phyloP scores from a whole-genome alignment of 1,140 invertebrate species.

The Gryon sp. region DNA sequence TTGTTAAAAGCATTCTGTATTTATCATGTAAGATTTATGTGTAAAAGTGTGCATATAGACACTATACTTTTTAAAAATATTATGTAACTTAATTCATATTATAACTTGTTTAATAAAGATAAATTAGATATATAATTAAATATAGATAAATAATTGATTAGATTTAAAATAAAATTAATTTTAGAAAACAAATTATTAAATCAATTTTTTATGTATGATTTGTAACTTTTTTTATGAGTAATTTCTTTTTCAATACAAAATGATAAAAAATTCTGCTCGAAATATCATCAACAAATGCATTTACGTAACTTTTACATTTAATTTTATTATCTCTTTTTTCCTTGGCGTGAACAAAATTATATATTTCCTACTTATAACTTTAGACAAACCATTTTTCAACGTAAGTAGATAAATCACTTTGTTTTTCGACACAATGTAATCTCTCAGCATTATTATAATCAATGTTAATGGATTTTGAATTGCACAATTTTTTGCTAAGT shows the following conservation, averaged over 20 bases:
- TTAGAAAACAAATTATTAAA: too few relatives aligned
- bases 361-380: too few relatives aligned
- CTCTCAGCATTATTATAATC: constrained; percentile 26
- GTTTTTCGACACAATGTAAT: constrained; percentile 4
- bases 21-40: constrained; percentile 19
- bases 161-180: too few relatives aligned
- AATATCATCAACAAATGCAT: too few relatives aligned
- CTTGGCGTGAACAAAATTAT: too few relatives aligned
- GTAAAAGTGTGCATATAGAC: constrained; percentile 1
- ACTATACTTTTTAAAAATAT: constrained; percentile 8
- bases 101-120: too few relatives aligned
- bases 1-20: constrained; percentile 16
- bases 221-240: too few relatives aligned
- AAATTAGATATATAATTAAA: too few relatives aligned
- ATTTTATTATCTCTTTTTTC: background rate
- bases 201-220: too few relatives aligned
- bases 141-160: too few relatives aligned
- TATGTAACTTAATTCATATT: constrained; percentile 4
- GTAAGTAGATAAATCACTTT: constrained; percentile 5
- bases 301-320: background rate
- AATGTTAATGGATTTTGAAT: constrained; percentile 38
- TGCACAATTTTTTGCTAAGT: constrained; percentile 11
- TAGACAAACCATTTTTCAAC: background rate
- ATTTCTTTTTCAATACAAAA: too few relatives aligned
- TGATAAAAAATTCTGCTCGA: too few relatives aligned